Conservation (phyloP, 2,113 vertebrate species). For the Anser cygnoides region DNA sequence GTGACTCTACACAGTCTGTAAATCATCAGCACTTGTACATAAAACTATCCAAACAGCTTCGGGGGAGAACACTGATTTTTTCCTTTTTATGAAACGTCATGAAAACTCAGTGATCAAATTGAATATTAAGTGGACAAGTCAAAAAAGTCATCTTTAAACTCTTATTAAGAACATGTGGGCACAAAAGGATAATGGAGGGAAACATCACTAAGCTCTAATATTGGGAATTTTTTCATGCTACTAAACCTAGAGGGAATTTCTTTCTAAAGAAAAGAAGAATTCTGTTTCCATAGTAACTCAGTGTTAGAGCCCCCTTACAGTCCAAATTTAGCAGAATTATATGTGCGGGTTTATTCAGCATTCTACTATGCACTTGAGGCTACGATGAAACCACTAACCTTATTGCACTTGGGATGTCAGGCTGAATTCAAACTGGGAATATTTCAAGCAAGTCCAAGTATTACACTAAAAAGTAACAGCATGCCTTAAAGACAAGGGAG, state of each 20-base stretch:
- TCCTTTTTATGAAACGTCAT: background rate
- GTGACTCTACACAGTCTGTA: background rate
- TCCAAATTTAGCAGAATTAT: constrained; percentile 77
- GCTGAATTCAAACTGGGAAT: constrained; percentile 10
- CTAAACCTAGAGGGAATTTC: constrained; percentile 71
- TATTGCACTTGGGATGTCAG: constrained; percentile 30
- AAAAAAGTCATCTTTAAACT: background rate
- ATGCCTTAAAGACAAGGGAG: background rate
- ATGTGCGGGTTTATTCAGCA: constrained; percentile 69
- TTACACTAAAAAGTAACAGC: background rate
- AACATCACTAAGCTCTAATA: background rate
- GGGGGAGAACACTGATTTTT: background rate
- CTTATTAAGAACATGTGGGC: background rate
- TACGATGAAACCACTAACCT: constrained; percentile 52
- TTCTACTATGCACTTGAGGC: constrained; percentile 57
- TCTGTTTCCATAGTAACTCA: constrained; percentile 80
- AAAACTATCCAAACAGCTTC: background rate
- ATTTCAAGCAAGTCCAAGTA: background rate
- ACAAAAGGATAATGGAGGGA: background rate
- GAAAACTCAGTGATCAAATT: background rate
- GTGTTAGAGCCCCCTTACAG: constrained; percentile 65
- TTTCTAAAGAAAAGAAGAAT: constrained; percentile 72
- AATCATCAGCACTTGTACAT: background rate
- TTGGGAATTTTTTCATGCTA: constrained; percentile 23
- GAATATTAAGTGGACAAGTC: constrained; percentile 1